A percentile compares a stretch with the other conserved stretches of the same genome.
Evolutionary conservation across 2,888 invertebrate genomes (phyloP).

Genomic region (Protodeltote pygarga): DNA sequence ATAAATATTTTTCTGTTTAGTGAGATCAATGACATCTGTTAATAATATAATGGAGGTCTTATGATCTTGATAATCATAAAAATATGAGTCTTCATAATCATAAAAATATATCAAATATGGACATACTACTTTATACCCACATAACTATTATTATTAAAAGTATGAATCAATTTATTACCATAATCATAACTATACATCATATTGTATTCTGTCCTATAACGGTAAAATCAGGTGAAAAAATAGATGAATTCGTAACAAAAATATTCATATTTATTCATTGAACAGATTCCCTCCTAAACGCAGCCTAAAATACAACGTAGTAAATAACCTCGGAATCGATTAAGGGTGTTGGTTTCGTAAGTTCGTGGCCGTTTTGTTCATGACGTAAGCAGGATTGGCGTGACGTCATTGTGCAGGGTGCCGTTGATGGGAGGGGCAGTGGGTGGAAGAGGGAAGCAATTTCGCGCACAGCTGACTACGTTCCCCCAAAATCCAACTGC

Average conservation of each 20-base stretch:
- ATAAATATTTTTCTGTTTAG: too few relatives aligned
- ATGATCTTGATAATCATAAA: too few relatives aligned
- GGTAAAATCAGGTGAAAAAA: not conserved
- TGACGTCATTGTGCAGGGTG: constrained; percentile 76
- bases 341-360: constrained; percentile 74
- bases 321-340: constrained; percentile 75
- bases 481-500: constrained; percentile 65
- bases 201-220: too few relatives aligned
- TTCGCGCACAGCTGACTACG: constrained; percentile 81
- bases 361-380: constrained; percentile 73
- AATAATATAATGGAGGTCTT: too few relatives aligned
- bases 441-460: constrained; percentile 67
- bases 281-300: constrained; percentile 16
- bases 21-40: too few relatives aligned
- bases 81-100: too few relatives aligned
- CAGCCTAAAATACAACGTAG: constrained; percentile 44
- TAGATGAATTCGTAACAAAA: constrained; percentile 10
- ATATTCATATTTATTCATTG: constrained; percentile 30
- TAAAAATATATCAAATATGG: too few relatives aligned
- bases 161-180: not conserved
- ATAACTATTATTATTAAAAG: too few relatives aligned
- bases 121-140: too few relatives aligned
- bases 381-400: constrained; percentile 77
- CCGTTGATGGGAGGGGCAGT: constrained; percentile 55
- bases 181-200: too few relatives aligned